A percentile compares a stretch with the other conserved stretches of the same genome.
These are phyloP conservation scores for Saimiri boliviensis DNA, from an alignment of 2,113 vertebrate species.

Conservation along the genomic window DNA sequence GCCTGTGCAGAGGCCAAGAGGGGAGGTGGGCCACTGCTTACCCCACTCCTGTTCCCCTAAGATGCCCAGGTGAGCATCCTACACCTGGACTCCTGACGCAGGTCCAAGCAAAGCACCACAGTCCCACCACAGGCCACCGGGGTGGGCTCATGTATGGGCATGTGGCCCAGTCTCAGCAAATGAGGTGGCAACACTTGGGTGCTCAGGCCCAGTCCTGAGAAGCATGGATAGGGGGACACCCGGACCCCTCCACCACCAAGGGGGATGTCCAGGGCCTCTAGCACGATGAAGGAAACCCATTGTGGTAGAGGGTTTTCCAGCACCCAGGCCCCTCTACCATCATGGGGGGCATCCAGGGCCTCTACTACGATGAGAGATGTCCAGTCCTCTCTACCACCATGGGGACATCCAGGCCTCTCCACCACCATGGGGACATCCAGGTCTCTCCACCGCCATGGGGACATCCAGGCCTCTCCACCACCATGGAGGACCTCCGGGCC, in stretches of 20 bases:
- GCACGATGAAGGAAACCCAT: neutral
- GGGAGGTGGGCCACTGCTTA: neutral
- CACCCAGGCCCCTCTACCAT: too few relatives aligned
- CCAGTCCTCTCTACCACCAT: rapidly evolving
- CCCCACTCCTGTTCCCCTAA: neutral
- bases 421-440: rapidly evolving
- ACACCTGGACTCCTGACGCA: neutral
- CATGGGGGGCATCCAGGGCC: too few relatives aligned
- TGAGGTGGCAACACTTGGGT: neutral
- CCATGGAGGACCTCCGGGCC: rapidly evolving
- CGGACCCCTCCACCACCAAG: too few relatives aligned
- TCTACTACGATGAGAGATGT: too few relatives aligned
- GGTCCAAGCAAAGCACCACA: neutral
- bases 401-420: too few relatives aligned
- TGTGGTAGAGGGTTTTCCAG: neutral
- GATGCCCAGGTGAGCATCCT: neutral
- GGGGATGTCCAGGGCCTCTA: neutral
- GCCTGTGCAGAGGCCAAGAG: neutral
- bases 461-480: too few relatives aligned
- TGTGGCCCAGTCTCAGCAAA: neutral
- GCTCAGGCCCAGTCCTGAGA: too few relatives aligned
- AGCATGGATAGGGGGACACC: too few relatives aligned
- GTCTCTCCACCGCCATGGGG: too few relatives aligned
- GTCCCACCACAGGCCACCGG: neutral
- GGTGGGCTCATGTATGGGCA: neutral